phyloP scores from a whole-genome alignment of 2,797 vertebrate species.

The Pteropus rufus region DNA sequence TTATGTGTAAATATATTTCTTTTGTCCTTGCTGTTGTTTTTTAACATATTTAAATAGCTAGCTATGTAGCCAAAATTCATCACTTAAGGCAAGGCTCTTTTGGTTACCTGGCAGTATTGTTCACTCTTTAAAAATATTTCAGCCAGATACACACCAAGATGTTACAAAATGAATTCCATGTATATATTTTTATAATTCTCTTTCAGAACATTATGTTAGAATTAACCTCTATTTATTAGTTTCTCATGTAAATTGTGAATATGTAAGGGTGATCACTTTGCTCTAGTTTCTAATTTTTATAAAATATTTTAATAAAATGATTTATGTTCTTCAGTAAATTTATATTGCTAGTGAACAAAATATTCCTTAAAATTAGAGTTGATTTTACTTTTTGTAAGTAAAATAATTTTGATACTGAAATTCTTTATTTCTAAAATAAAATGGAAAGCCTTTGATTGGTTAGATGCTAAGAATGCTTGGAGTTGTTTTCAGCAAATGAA shows the following conservation, averaged over 20 bases:
- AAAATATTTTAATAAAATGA: conserved; percentile 16
- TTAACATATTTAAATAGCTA: conserved; percentile 7
- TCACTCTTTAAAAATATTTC: background rate
- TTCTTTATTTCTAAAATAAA: background rate
- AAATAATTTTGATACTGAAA: conserved; percentile 23
- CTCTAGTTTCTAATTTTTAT: conserved; percentile 30
- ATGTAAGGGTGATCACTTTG: background rate
- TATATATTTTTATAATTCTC: background rate
- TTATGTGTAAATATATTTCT: background rate
- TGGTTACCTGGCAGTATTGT: background rate
- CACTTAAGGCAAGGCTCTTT: background rate
- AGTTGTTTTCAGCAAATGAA: conserved; percentile 36
- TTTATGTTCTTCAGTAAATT: background rate
- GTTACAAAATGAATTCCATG: background rate
- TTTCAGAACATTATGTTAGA: conserved; percentile 29
- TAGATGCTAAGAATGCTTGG: background rate
- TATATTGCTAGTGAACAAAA: background rate
- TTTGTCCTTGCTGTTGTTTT: conserved; percentile 40
- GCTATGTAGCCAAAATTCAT: background rate
- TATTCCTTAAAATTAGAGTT: background rate
- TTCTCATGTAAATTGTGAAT: conserved; percentile 34
- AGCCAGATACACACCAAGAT: background rate
- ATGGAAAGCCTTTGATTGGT: background rate
- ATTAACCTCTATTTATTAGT: background rate
- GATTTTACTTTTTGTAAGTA: conserved; percentile 26